These are phyloP conservation scores for Poecilia gillii DNA, from an alignment of 2,797 vertebrate genomes.

Conservation along the genomic window DNA sequence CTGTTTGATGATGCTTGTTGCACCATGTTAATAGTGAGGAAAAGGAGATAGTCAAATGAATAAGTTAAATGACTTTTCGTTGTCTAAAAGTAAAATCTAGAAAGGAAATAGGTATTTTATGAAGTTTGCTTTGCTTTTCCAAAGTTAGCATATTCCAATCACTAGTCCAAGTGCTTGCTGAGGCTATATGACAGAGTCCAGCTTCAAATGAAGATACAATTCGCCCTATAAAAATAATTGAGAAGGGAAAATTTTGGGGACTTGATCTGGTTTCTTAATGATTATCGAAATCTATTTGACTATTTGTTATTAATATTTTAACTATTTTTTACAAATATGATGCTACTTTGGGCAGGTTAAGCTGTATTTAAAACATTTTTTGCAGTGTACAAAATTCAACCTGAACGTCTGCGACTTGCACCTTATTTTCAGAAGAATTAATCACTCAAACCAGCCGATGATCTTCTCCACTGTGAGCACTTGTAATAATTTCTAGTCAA, in stretches of 20 bases:
- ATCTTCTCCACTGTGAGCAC: slow-evolving; percentile 15
- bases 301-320: not conserved
- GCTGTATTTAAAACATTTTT: not conserved
- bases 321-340: not conserved
- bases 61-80: not conserved
- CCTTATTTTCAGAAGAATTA: not conserved
- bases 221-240: not conserved
- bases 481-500: slow-evolving; percentile 4
- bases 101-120: not conserved
- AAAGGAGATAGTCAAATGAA: not conserved
- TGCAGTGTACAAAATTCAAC: not conserved
- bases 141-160: not conserved
- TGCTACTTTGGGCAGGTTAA: not conserved
- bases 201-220: not conserved
- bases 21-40: not conserved
- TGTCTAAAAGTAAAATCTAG: not conserved
- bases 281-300: not conserved
- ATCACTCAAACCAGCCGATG: slow-evolving; percentile 17
- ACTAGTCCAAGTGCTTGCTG: not conserved
- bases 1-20: not conserved
- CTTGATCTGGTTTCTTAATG: not conserved
- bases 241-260: not conserved
- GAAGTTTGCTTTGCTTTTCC: not conserved
- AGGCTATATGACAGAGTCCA: not conserved
- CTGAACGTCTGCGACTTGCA: not conserved